These are phyloP conservation scores for Calcarius lapponicus DNA, from an alignment of 2,797 vertebrate species.

Conservation along the genomic window DNA sequence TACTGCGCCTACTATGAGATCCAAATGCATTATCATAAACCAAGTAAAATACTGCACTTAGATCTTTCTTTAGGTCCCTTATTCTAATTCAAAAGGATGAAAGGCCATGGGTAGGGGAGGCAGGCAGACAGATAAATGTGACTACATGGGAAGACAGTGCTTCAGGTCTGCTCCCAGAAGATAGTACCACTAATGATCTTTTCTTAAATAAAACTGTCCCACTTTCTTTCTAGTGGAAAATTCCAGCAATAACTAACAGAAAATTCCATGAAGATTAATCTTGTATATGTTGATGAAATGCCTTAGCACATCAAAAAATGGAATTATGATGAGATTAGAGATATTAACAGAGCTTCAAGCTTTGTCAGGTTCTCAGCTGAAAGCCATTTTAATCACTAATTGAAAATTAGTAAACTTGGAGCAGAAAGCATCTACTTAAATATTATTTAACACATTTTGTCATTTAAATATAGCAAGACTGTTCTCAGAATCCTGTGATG, in stretches of 20 bases:
- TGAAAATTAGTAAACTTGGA: background rate
- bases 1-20: background rate
- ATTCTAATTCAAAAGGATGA: background rate
- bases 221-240: background rate
- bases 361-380: background rate
- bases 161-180: background rate
- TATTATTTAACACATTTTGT: background rate
- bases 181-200: background rate
- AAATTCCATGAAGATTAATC: background rate
- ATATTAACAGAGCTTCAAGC: background rate
- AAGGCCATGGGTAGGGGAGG: background rate
- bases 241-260: background rate
- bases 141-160: background rate
- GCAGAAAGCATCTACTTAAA: background rate
- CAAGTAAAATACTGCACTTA: background rate
- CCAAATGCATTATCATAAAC: background rate
- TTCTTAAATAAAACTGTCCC: background rate
- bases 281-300: background rate
- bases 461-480: background rate
- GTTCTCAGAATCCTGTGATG: background rate
- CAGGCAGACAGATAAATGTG: background rate
- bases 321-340: background rate
- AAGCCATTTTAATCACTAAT: background rate
- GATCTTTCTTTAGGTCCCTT: background rate
- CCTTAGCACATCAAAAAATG: background rate